These are phyloP conservation scores for Nebria ingens DNA, from an alignment of 1,140 invertebrate species.

Conservation along the genomic window DNA sequence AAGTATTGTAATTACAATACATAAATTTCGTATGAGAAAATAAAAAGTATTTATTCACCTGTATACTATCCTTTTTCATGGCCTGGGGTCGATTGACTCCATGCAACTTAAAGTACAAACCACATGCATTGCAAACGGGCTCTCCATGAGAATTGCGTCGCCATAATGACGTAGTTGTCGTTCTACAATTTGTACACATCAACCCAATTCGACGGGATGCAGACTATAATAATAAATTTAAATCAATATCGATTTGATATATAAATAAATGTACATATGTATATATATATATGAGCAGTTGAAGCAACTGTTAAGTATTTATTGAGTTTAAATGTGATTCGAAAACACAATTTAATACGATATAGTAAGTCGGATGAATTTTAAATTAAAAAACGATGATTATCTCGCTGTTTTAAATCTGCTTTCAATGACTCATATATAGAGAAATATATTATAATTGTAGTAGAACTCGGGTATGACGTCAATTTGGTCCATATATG, in stretches of 20 bases:
- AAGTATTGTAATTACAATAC: neutral
- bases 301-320: neutral
- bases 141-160: conserved; percentile 76
- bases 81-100: conserved; percentile 73
- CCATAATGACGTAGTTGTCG: conserved; percentile 81
- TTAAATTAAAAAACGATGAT: too few relatives aligned
- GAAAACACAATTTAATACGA: too few relatives aligned
- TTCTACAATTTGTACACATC: conserved; percentile 84
- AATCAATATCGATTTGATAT: too few relatives aligned
- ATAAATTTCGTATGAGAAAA: neutral
- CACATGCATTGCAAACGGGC: conserved; percentile 90
- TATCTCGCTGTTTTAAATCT: too few relatives aligned
- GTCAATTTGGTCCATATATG: too few relatives aligned
- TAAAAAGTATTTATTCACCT: conserved; percentile 38
- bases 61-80: conserved; percentile 95
- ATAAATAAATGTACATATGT: too few relatives aligned
- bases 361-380: too few relatives aligned
- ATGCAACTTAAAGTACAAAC: conserved; percentile 88
- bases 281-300: too few relatives aligned
- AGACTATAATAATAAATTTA: conserved; percentile 42
- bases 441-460: too few relatives aligned
- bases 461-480: too few relatives aligned
- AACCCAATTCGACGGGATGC: conserved; percentile 69
- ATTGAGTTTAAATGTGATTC: too few relatives aligned
- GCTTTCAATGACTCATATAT: too few relatives aligned